A percentile compares a stretch with the other conserved stretches of the same genome.
Evolutionary conservation across 2,888 invertebrate species (phyloP).

Genomic region (Chloromyia formosa): DNA sequence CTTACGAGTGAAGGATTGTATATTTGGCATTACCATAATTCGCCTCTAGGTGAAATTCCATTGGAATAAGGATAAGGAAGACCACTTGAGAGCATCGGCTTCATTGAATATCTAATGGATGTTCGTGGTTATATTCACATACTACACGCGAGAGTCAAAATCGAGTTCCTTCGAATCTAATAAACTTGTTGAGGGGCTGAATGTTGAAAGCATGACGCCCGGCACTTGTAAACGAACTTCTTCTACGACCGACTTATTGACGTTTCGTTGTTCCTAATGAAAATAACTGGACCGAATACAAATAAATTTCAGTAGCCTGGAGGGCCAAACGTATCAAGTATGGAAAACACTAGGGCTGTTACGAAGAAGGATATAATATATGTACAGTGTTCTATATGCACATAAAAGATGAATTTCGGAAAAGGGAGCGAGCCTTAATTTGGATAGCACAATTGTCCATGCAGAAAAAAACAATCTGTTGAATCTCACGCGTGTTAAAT

Average conservation of each 20-base stretch:
- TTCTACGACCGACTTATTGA: conserved; percentile 5
- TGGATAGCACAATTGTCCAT: conserved; percentile 24
- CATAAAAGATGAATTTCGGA: neutral
- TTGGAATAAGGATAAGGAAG: neutral
- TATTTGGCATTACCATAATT: conserved; percentile 33
- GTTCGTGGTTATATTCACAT: neutral
- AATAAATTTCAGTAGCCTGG: conserved; percentile 19
- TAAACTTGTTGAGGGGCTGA: conserved; percentile 6
- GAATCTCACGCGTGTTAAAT: conserved; percentile 19
- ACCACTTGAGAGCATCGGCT: conserved; percentile 21
- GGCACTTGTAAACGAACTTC: no score
- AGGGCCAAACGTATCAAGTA: neutral
- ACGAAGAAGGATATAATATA: no score
- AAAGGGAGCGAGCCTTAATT: conserved; percentile 3
- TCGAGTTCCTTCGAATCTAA: conserved; percentile 11
- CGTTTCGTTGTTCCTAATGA: conserved; percentile 20
- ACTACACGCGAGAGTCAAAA: neutral
- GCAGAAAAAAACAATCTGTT: conserved; percentile 33
- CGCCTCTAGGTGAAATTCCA: conserved; percentile 18
- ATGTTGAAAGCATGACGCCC: neutral
- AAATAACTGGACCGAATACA: conserved; percentile 37
- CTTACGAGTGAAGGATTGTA: conserved; percentile 26
- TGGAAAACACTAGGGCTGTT: no score
- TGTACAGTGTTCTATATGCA: no score
- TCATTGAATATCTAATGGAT: neutral